phyloP scores from a whole-genome alignment of 2,797 vertebrate genomes.

The Acridotheres tristis region DNA sequence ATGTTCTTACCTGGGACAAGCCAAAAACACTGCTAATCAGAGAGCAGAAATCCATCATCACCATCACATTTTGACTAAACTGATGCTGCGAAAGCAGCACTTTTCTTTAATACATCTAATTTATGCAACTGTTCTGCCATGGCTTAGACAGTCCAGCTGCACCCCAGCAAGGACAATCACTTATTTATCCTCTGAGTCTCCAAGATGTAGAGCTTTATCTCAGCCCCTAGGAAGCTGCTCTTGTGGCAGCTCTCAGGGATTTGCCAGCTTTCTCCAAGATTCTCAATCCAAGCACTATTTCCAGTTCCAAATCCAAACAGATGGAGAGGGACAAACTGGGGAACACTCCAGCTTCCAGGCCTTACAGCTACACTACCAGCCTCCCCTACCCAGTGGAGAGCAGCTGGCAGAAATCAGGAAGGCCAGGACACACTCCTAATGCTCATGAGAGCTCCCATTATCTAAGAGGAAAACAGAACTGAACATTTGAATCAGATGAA shows the following conservation, averaged over 20 bases:
- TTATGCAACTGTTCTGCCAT: neutral
- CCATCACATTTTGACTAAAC: neutral
- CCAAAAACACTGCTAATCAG: neutral
- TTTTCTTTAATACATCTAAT: neutral
- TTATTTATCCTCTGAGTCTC: neutral
- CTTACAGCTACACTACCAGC: neutral
- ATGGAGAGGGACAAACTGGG: neutral
- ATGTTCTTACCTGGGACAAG: fast-evolving
- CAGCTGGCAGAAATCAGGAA: neutral
- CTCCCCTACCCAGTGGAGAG: neutral
- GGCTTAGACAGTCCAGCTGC: neutral
- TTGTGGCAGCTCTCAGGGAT: fast-evolving
- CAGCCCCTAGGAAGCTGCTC: neutral
- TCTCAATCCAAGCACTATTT: neutral
- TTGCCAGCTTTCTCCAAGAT: neutral
- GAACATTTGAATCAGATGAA: neutral
- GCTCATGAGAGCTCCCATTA: neutral
- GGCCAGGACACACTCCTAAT: neutral
- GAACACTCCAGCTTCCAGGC: neutral
- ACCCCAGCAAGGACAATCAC: neutral
- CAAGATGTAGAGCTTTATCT: neutral
- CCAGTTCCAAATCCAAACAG: neutral
- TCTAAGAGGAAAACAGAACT: neutral
- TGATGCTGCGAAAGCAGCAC: neutral
- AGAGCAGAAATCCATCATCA: neutral